A percentile compares a stretch with the other conserved stretches of the same genome.
Evolutionary conservation across 2,797 vertebrate species (phyloP).

Genomic region (Semotilus atromaculatus): DNA sequence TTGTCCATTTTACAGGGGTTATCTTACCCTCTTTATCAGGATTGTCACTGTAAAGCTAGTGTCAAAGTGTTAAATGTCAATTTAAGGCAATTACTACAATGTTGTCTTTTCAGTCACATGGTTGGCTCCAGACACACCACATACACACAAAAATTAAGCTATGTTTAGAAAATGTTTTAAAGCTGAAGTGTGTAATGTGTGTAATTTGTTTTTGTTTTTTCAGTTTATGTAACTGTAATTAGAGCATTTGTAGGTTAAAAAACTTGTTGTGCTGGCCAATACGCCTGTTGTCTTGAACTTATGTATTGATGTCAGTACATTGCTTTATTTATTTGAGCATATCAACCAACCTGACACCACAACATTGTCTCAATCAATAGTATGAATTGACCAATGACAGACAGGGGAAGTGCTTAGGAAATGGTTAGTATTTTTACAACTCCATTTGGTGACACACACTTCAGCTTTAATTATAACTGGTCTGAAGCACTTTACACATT

Average conservation of each 20-base stretch:
- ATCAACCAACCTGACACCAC: neutral
- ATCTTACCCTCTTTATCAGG: neutral
- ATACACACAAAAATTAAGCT: neutral
- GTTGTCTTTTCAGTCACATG: neutral
- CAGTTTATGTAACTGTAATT: neutral
- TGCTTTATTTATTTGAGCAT: neutral
- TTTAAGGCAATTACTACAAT: neutral
- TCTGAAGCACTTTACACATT: neutral
- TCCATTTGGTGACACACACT: neutral
- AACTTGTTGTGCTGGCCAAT: neutral
- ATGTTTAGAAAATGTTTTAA: neutral
- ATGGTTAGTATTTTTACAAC: neutral
- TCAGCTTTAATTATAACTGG: neutral
- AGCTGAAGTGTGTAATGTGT: neutral
- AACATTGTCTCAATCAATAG: neutral
- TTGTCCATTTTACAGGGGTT: neutral
- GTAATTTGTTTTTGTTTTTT: neutral
- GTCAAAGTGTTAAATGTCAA: neutral
- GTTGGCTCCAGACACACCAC: neutral
- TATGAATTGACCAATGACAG: neutral
- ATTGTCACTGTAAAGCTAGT: neutral
- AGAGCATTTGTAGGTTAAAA: neutral
- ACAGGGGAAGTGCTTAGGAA: neutral
- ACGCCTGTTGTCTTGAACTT: neutral
- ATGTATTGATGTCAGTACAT: neutral